Evolutionary conservation across 2,113 vertebrate species (phyloP).

Genomic region (Pelecanoides urinatrix): DNA sequence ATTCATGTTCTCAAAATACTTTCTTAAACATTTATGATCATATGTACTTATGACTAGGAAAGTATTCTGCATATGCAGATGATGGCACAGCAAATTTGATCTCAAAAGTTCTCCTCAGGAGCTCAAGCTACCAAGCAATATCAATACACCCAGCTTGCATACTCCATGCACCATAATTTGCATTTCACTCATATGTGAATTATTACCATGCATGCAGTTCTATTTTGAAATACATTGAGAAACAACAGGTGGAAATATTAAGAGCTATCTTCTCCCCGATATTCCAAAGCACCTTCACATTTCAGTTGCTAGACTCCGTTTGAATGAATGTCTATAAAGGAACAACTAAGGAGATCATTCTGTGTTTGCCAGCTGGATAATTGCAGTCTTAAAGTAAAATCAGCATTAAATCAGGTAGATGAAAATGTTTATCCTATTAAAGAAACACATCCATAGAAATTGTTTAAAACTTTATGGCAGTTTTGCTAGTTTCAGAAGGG

Average conservation of each 20-base stretch:
- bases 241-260: neutral
- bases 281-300: neutral
- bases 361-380: neutral
- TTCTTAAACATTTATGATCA: neutral
- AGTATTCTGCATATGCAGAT: neutral
- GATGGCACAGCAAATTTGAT: neutral
- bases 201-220: neutral
- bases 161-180: neutral
- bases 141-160: accelerated
- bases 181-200: neutral
- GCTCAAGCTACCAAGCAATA: neutral
- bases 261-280: neutral
- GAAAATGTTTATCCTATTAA: neutral
- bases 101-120: neutral
- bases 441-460: neutral
- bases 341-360: neutral
- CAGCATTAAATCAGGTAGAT: neutral
- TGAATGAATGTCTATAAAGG: neutral
- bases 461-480: neutral
- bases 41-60: neutral
- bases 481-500: neutral
- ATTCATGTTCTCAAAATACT: neutral
- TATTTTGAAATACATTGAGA: neutral
- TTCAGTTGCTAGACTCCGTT: neutral
- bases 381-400: neutral